These are phyloP conservation scores for Bombus turneri DNA, from an alignment of 1,140 invertebrate genomes.

Conservation along the genomic window DNA sequence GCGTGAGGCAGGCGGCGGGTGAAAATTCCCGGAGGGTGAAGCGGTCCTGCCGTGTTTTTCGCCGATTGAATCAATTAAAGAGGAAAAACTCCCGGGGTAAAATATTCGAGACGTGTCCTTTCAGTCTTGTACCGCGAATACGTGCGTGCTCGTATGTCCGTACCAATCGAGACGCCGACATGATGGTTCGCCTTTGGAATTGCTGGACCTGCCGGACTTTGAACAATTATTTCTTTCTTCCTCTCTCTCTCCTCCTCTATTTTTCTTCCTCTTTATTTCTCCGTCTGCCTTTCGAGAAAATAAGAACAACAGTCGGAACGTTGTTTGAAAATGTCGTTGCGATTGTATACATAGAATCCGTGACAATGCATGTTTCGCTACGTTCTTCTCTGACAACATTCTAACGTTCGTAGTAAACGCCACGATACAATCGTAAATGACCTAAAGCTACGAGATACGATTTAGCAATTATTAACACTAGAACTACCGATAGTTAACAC, in stretches of 20 bases:
- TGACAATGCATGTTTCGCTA: background rate
- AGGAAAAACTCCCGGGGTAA: slow-evolving; percentile 70
- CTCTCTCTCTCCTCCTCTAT: background rate
- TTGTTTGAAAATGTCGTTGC: slow-evolving; percentile 27
- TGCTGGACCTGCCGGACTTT: slow-evolving; percentile 38
- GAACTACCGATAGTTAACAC: too few species aligned
- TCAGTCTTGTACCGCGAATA: slow-evolving; percentile 54
- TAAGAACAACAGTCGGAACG: background rate
- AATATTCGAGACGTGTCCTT: slow-evolving; percentile 71
- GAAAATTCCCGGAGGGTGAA: slow-evolving; percentile 67
- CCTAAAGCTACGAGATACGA: background rate
- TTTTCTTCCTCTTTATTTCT: background rate
- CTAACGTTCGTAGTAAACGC: background rate
- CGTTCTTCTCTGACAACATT: background rate
- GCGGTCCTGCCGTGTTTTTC: slow-evolving; percentile 69
- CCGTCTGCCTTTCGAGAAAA: background rate
- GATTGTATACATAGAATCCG: background rate
- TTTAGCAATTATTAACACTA: background rate
- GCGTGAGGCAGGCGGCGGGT: slow-evolving; percentile 36
- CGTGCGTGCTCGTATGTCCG: slow-evolving; percentile 44
- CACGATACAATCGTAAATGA: background rate
- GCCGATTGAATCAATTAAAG: slow-evolving; percentile 73
- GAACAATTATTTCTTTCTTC: slow-evolving; percentile 4
- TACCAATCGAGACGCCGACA: slow-evolving; percentile 57
- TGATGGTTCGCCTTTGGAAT: slow-evolving; percentile 38